Evolutionary conservation across 2,113 vertebrate species (phyloP), one percentile per base, ranked within the genome.

Genomic region (Mungos mungo): DNA sequence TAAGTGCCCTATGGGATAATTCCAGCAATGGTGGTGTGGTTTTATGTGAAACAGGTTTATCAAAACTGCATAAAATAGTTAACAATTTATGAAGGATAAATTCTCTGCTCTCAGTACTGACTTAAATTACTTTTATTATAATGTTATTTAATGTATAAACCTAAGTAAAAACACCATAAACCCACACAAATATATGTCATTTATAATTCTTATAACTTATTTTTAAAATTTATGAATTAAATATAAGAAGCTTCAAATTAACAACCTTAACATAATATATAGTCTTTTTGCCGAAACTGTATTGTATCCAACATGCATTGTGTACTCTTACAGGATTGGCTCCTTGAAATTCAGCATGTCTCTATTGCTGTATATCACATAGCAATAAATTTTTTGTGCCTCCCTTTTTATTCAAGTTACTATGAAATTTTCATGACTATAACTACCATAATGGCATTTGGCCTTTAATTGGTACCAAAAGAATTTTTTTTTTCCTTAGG

Each of bases 91-190:
- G 88, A 82, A 81, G 45, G 38, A 82, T 45, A 38, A 83, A 72
- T 63, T 93, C 4, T 87, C 79, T 87, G 23, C 86, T 60, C 27
- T 14, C 21, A 35, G 50, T 52, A 3, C 29, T 77, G 4, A 90
- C n/a, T 88, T 82, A 94, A 93, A 85, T 92, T 93, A 69, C 18
- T 82, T 35, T 86, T n/a, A 35, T 74, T 82, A 31, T 87, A 77
- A 15, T 68, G 6, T 18, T 71, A 88, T 45, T 90, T 80, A 63
- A 74, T 77, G 27, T 80, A 84, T 66, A 86, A 71, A 41, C 8
- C 12, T 60, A 83, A 79, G 7, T 69, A 90, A 82, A 82, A 54
- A 66, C 15, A 71, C 33, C 71, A 47, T 85, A 60, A 45, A n/a
- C 27, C 27, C 45, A 31, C 13, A 72, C 23, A 60, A 6, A 7